Evolutionary conservation across 2,888 invertebrate genomes (phyloP), one percentile per base, ranked within the genome.

Genomic region (Chouioia cunea): DNA sequence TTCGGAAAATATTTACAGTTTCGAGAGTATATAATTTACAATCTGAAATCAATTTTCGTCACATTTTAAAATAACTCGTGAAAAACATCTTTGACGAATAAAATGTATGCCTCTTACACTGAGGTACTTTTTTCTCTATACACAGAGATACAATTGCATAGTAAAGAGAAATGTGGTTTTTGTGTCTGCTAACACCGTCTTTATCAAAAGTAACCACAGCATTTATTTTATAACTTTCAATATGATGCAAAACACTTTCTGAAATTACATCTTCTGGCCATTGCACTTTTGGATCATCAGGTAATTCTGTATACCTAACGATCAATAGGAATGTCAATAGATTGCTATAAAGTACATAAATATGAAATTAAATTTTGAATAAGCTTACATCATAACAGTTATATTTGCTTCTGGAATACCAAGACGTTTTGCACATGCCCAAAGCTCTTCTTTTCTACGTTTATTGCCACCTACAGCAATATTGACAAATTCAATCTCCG

Each of bases 171-270:
- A 91, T 91, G 84, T 99, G 99, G 87, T 99, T 99, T 23, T 90
- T 88, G 87, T 99, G 99, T 6, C 93, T 91, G 77, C 97, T 97
- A 6, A 99, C 92, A 62, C 99, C 99, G 82, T 92, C 89, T 80
- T 93, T 91, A 87, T 99, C 99, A 88, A 99, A 99, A 16, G 98
- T 97, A 65, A 99, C 90, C 64, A 98, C 88, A 1, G 93, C 93
- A 81, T 95, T 92, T 80, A 96, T 93, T 79, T 91, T 91, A 79
- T 93, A 88, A 69, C 90, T 88, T 84, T 93, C 93, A 48, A 96
- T 86, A 70, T 92, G 89, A 74, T 90, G 88, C 65, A 90, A 83
- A 76, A 95, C 88, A 75, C 90, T 86, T 65, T 89, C 88, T 23
- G 91, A 89, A 58, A 93, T 87, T 16, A 89, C 83, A 78, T 91